Percentiles rank a stretch among this genome's conserved stretches.
Conservation (phyloP, 2,888 invertebrate species). For the Ceratothoa steindachneri region DNA sequence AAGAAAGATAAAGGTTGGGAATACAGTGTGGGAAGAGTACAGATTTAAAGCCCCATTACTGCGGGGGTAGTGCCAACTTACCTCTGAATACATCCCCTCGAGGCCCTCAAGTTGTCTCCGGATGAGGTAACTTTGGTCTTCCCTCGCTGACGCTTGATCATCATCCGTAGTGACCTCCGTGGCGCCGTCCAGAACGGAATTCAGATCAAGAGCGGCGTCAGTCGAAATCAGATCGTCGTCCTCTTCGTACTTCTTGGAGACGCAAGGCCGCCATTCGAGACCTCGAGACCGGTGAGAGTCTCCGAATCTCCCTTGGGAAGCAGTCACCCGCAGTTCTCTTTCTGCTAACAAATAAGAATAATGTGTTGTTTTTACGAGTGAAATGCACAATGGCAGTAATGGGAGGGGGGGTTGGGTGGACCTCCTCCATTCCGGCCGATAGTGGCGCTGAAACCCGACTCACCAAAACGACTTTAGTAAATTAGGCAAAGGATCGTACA, state of each 20-base stretch:
- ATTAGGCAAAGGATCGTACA: too few relatives aligned
- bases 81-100: conserved; percentile 83
- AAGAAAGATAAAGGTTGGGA: too few relatives aligned
- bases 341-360: too few relatives aligned
- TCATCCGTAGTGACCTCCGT: conserved; percentile 57
- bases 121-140: conserved; percentile 68
- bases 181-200: conserved; percentile 68
- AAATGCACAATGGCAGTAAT: too few relatives aligned
- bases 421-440: too few relatives aligned
- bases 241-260: conserved; percentile 50
- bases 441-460: too few relatives aligned
- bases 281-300: neutral
- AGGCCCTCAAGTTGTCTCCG: conserved; percentile 74
- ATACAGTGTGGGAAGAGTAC: too few relatives aligned
- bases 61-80: too few relatives aligned
- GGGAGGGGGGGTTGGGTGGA: too few relatives aligned
- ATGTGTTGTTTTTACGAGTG: too few relatives aligned
- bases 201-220: conserved; percentile 49
- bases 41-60: too few relatives aligned
- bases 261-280: neutral
- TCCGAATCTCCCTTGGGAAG: neutral
- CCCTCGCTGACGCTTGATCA: conserved; percentile 61
- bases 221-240: conserved; percentile 37
- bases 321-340: neutral
- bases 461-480: too few relatives aligned